phyloP scores from a whole-genome alignment of 2,797 vertebrate genomes.

The Acestrorhynchus altus region DNA sequence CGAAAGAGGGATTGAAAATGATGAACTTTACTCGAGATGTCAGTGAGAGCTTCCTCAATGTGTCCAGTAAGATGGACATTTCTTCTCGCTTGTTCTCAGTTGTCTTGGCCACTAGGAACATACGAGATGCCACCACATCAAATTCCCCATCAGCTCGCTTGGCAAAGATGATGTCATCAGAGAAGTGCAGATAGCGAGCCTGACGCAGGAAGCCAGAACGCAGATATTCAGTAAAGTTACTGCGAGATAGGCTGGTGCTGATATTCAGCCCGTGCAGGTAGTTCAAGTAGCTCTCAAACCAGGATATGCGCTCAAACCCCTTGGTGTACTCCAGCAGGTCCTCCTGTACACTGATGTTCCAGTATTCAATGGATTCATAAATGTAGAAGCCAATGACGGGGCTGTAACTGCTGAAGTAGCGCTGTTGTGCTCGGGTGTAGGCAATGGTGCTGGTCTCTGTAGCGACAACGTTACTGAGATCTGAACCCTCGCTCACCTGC shows the following conservation, averaged over 20 bases:
- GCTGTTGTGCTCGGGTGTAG: conserved; percentile 94
- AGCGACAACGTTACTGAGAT: conserved; percentile 95
- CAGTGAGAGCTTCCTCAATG: conserved; percentile 92
- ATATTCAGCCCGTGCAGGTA: conserved; percentile 93
- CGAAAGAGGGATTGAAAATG: conserved; percentile 98
- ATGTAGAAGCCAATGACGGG: conserved; percentile 99
- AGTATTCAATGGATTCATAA: conserved; percentile 97
- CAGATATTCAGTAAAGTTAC: conserved; percentile 92
- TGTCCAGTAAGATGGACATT: conserved; percentile 96
- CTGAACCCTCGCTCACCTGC: conserved; percentile 93
- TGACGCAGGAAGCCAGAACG: conserved; percentile 90
- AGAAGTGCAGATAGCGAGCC: conserved; percentile 91
- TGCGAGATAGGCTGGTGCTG: conserved; percentile 89
- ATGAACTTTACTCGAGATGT: conserved; percentile 98
- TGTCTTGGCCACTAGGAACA: conserved; percentile 97
- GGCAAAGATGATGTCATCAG: conserved; percentile 96
- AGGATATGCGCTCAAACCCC: conserved; percentile 98
- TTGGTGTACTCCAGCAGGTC: conserved; percentile 95
- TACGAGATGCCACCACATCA: conserved; percentile 93
- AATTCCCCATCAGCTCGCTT: conserved; percentile 90
- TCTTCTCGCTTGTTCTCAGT: conserved; percentile 97
- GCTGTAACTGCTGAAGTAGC: conserved; percentile 97
- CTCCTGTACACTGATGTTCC: conserved; percentile 95
- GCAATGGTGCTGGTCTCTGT: conserved; percentile 94
- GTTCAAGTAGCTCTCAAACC: conserved; percentile 97